Evolutionary conservation across 2,113 vertebrate species (phyloP).

Genomic region (Calypte anna): DNA sequence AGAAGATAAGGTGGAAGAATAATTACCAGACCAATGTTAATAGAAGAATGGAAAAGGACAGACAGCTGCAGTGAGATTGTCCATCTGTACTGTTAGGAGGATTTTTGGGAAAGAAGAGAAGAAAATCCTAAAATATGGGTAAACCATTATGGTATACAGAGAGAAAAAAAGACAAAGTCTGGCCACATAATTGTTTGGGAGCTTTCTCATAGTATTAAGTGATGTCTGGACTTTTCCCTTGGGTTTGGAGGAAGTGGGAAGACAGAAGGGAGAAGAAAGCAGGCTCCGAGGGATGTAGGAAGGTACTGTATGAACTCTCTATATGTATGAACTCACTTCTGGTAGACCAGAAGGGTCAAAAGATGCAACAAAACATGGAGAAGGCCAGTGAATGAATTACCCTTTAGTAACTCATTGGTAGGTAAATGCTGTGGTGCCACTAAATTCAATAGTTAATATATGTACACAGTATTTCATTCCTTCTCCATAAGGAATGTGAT

Average conservation of each 20-base stretch:
- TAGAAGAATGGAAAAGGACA: not conserved
- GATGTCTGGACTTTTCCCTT: not conserved
- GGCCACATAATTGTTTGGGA: not conserved
- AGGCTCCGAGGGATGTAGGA: not conserved
- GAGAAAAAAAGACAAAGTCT: not conserved
- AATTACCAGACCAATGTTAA: not conserved
- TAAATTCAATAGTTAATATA: not conserved
- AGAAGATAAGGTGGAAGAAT: not conserved
- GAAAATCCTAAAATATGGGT: not conserved
- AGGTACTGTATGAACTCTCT: not conserved
- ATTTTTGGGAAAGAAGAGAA: not conserved
- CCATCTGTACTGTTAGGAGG: not conserved
- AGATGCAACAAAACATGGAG: not conserved
- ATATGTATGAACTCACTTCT: no score
- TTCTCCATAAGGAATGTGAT: not conserved
- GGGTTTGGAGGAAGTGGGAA: not conserved
- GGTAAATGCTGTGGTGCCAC: not conserved
- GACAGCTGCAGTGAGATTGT: not conserved
- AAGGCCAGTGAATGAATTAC: not conserved
- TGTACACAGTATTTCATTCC: not conserved
- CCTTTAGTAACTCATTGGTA: not conserved
- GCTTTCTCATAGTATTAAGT: not conserved
- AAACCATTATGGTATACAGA: not conserved
- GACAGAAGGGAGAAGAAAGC: not conserved
- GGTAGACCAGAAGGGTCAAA: not conserved